Evolutionary conservation across 2,113 vertebrate species (phyloP).

Genomic region (Hydrochoerus hydrochaeris): DNA sequence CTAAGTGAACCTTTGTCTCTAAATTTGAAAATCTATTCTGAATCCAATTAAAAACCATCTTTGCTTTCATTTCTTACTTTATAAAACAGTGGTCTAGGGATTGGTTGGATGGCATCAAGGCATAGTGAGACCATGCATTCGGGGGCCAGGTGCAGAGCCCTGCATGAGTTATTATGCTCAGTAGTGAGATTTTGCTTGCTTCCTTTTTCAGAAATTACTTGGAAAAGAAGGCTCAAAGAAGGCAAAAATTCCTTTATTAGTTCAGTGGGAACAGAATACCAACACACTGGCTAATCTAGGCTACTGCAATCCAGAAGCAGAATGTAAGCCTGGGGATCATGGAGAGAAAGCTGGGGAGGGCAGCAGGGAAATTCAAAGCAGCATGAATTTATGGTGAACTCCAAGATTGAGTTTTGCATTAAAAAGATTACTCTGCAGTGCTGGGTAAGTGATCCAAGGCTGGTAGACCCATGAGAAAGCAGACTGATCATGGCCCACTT

Average conservation of each 20-base stretch:
- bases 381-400: not conserved
- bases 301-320: not conserved
- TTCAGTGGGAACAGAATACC: not conserved
- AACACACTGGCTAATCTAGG: not conserved
- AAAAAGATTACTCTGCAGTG: not conserved
- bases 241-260: not conserved
- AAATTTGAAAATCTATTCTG: not conserved
- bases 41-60: not conserved
- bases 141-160: not conserved
- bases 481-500: not conserved
- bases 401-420: not conserved
- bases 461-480: not conserved
- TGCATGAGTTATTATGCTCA: not conserved
- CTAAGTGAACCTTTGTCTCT: not conserved
- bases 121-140: fast-evolving
- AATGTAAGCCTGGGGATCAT: not conserved
- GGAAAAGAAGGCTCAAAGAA: not conserved
- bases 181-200: not conserved
- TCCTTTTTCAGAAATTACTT: not conserved
- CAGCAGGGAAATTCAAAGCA: not conserved
- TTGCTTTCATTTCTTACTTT: not conserved
- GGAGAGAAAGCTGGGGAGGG: not conserved
- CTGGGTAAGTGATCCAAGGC: not conserved
- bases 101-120: not conserved
- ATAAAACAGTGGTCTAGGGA: not conserved